Base-by-base conservation (phyloP, 1,140 invertebrate species). In the Subanguina moxae region DNA sequence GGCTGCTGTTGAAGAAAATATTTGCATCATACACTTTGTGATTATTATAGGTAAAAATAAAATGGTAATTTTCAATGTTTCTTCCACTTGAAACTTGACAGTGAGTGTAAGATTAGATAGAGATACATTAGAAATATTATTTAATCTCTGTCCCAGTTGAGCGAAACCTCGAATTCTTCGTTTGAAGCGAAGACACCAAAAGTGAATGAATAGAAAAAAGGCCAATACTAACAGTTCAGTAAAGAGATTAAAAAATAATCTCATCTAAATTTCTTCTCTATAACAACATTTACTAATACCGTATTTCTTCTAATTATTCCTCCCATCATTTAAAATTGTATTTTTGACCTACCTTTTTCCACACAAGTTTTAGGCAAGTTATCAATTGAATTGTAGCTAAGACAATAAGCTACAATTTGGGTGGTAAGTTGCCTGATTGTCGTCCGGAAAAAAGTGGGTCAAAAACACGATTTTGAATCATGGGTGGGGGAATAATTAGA, bases 41-140 rank as follows among this genome's bases (percentile, higher is more conserved):
- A 52, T 25, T 52, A 52, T 15, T 21, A 52, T 25, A 15, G 48
- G 48, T 15, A 52, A 15, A 25, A 52, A 52, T 21, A 52, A 15
- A 25, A 8, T 15, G 15, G 48, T 52, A 7, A 52, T 3, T 52
- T 52, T 25, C n/a, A 52, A 25, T 21, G 48, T 52, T 25, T 52
- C 48, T 52, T 52, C 48, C 8, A 52, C 23, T 52, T 52, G 48
- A 25, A 52, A 52, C 23, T 52, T 52, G 48, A 52, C 48, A 7
- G 48, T 21, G 8, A 52, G 48, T 8, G 48, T 52, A 3, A 21
- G n/a, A 52, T 52, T 3, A 19, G n/a, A 3, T 52, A 25, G n/a
- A 25, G 23, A 19, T 21, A 52, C 48, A 52, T 52, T 52, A 19
- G 3, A 52, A 21, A 21, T 15, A 25, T 19, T 52, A 25, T 52